These are phyloP conservation scores for Cephus cinctus DNA, from an alignment of 1,140 invertebrate genomes.

Conservation along the genomic window DNA sequence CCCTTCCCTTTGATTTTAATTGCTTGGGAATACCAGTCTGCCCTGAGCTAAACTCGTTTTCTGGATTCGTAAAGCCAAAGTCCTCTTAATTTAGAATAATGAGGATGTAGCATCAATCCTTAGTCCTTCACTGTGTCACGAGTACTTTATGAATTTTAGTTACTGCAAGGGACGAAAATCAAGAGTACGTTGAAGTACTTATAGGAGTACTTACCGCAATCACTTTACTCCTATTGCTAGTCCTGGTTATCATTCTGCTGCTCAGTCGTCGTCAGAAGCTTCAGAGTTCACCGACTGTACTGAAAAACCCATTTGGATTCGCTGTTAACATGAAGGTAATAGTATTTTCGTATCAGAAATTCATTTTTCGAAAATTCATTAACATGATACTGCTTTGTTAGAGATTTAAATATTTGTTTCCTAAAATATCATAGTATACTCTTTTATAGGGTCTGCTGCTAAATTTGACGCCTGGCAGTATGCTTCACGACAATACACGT, in stretches of 20 bases:
- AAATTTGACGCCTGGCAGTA: constrained; percentile 60
- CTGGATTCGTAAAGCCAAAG: too few relatives aligned
- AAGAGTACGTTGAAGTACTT: constrained; percentile 69
- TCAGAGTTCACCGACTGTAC: constrained; percentile 62
- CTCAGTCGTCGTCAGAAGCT: constrained; percentile 67
- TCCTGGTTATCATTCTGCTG: constrained; percentile 68
- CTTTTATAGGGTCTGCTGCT: constrained; percentile 59
- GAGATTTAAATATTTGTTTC: neutral
- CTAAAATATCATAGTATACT: constrained; percentile 11
- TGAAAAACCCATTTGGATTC: constrained; percentile 67
- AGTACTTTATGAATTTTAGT: too few relatives aligned
- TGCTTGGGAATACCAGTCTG: too few relatives aligned
- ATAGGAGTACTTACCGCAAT: constrained; percentile 73
- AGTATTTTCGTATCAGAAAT: neutral
- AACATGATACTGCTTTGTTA: neutral
- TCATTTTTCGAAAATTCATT: neutral
- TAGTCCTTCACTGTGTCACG: too few relatives aligned
- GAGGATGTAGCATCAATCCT: too few relatives aligned
- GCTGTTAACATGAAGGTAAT: constrained; percentile 69
- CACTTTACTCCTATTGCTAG: constrained; percentile 65
- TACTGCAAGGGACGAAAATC: constrained; percentile 60
- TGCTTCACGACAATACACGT: constrained; percentile 46
- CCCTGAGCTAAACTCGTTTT: too few relatives aligned
- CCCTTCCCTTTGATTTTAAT: too few relatives aligned
- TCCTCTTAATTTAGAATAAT: too few relatives aligned